These are phyloP conservation scores for Hymenopus coronatus DNA, from an alignment of 2,888 invertebrate genomes.

Conservation along the genomic window DNA sequence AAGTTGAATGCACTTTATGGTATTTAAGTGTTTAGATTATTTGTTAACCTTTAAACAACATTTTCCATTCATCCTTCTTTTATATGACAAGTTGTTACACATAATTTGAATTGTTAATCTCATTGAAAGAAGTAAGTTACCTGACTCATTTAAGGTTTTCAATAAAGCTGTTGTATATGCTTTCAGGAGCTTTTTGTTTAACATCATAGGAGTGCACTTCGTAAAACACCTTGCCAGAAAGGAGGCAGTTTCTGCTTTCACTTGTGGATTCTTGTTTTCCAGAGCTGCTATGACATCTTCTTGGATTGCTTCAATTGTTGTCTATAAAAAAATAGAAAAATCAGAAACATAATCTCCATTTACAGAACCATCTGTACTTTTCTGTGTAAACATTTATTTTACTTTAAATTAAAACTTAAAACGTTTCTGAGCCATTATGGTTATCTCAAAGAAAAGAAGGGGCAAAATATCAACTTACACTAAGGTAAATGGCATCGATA, in stretches of 20 bases:
- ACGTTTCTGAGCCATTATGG: too few relatives aligned
- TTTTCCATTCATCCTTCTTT: too few relatives aligned
- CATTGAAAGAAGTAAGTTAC: constrained; percentile 44
- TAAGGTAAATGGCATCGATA: constrained; percentile 81
- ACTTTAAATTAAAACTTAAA: too few relatives aligned
- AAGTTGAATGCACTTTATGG: too few relatives aligned
- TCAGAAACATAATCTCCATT: too few relatives aligned
- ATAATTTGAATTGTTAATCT: neutral
- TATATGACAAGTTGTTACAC: too few relatives aligned
- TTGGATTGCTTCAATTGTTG: constrained; percentile 74
- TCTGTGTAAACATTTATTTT: too few relatives aligned
- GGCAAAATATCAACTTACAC: constrained; percentile 54
- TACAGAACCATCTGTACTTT: too few relatives aligned
- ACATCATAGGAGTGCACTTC: constrained; percentile 72
- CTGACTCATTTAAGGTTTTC: constrained; percentile 74
- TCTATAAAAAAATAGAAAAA: constrained; percentile 53
- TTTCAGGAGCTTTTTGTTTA: constrained; percentile 90
- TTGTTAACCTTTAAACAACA: too few relatives aligned
- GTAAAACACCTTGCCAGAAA: constrained; percentile 83
- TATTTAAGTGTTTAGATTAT: too few relatives aligned
- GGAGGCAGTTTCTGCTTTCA: constrained; percentile 81
- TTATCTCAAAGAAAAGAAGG: too few relatives aligned
- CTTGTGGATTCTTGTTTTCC: constrained; percentile 86
- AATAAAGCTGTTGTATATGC: constrained; percentile 72
- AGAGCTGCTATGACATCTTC: constrained; percentile 85